Conservation (phyloP, 2,888 invertebrate genomes). For the Ochropleura plecta region DNA sequence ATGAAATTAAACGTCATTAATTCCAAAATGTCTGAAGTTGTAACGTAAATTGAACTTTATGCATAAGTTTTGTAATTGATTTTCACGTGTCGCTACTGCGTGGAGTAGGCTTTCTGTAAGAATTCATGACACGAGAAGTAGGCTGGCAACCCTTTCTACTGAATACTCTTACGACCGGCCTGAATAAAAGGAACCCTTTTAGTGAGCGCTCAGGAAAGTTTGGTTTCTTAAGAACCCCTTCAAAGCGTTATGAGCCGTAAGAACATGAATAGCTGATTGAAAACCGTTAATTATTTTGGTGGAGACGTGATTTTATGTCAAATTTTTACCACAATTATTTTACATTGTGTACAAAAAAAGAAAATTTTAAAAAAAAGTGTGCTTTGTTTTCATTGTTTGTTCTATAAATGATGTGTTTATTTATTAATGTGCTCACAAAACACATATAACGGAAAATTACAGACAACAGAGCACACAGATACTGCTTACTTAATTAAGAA, state of each 20-base stretch:
- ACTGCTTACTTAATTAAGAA: too few species aligned
- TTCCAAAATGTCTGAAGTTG: not conserved
- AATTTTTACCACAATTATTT: too few species aligned
- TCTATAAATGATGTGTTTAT: too few species aligned
- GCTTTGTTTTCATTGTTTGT: too few species aligned
- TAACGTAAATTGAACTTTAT: not conserved
- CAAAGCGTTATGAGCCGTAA: conserved; percentile 21
- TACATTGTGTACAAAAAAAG: not conserved
- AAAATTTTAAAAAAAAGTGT: not conserved
- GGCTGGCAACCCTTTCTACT: conserved; percentile 18
- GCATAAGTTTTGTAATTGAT: not conserved
- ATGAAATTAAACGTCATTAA: not conserved
- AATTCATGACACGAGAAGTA: not conserved
- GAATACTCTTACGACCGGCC: conserved; percentile 17
- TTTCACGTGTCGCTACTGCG: not conserved
- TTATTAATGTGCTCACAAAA: too few species aligned
- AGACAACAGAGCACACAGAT: too few species aligned
- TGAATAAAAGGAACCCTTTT: conserved; percentile 49
- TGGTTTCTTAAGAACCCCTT: conserved; percentile 27
- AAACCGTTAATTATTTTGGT: conserved; percentile 15
- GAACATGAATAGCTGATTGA: conserved; percentile 22
- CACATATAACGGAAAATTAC: too few species aligned
- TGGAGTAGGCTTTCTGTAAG: not conserved
- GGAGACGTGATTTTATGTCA: not conserved
- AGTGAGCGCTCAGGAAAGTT: conserved; percentile 16